These are phyloP conservation scores for Eupsilia transversa DNA, from an alignment of 2,888 invertebrate species.

Conservation along the genomic window DNA sequence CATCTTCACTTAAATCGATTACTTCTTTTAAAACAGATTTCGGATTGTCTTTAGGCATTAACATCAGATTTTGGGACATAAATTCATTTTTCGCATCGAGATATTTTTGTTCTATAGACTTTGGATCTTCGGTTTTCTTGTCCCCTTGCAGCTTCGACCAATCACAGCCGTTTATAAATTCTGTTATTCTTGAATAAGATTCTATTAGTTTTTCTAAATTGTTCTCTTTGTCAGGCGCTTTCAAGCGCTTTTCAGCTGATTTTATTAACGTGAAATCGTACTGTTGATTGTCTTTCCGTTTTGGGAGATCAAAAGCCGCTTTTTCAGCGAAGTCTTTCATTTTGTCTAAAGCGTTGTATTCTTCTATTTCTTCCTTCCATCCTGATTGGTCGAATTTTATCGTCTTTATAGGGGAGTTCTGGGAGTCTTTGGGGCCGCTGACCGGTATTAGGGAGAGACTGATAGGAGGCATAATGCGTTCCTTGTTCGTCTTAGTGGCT, in stretches of 20 bases:
- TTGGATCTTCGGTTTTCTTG: conserved; percentile 80
- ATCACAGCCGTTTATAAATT: conserved; percentile 88
- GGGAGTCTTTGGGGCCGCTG: conserved; percentile 78
- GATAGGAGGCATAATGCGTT: conserved; percentile 87
- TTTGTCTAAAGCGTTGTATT: conserved; percentile 89
- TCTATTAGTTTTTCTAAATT: conserved; percentile 85
- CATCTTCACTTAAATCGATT: conserved; percentile 86
- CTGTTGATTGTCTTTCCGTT: conserved; percentile 76
- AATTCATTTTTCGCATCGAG: conserved; percentile 88
- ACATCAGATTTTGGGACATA: conserved; percentile 86
- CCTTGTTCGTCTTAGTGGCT: conserved; percentile 78
- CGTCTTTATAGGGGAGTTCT: conserved; percentile 81
- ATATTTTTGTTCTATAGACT: conserved; percentile 85
- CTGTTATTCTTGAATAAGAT: conserved; percentile 87
- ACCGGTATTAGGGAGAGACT: conserved; percentile 88
- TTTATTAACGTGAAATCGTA: conserved; percentile 66
- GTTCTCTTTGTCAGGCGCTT: conserved; percentile 80
- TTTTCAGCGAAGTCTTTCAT: conserved; percentile 90
- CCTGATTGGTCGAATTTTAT: conserved; percentile 79
- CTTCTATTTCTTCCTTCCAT: conserved; percentile 82
- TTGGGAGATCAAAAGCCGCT: conserved; percentile 86
- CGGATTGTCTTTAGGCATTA: conserved; percentile 83
- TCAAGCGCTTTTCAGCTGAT: conserved; percentile 75
- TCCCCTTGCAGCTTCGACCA: conserved; percentile 84
- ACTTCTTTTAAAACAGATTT: conserved; percentile 83